Conservation (phyloP, 2,113 vertebrate genomes). For the Opisthocomus hoazin region DNA sequence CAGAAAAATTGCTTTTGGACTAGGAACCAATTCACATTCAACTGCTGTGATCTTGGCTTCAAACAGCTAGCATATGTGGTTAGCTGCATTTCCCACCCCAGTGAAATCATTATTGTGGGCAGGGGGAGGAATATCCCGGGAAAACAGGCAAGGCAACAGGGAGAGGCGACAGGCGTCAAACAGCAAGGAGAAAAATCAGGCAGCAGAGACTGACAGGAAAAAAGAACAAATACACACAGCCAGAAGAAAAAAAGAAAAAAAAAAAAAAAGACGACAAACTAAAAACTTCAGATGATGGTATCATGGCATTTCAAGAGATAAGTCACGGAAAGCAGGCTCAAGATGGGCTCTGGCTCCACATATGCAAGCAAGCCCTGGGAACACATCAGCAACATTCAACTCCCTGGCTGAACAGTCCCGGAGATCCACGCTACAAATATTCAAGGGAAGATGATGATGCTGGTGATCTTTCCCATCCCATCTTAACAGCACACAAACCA, state of each 20-base stretch:
- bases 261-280: too few species aligned
- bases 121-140: background rate
- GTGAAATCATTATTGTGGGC: background rate
- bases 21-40: background rate
- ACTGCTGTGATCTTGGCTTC: background rate
- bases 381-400: background rate
- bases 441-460: background rate
- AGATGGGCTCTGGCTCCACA: background rate
- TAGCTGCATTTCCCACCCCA: background rate
- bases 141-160: background rate
- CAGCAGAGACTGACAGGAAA: background rate
- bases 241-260: background rate
- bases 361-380: background rate
- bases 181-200: background rate
- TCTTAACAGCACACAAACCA: background rate
- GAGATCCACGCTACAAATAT: background rate
- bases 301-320: background rate
- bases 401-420: background rate
- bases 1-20: background rate
- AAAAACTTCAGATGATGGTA: background rate
- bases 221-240: background rate
- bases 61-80: background rate
- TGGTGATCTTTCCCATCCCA: background rate
- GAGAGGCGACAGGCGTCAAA: background rate
- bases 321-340: background rate